Conservation (phyloP, 2,888 invertebrate genomes). For the Dione vanillae region DNA sequence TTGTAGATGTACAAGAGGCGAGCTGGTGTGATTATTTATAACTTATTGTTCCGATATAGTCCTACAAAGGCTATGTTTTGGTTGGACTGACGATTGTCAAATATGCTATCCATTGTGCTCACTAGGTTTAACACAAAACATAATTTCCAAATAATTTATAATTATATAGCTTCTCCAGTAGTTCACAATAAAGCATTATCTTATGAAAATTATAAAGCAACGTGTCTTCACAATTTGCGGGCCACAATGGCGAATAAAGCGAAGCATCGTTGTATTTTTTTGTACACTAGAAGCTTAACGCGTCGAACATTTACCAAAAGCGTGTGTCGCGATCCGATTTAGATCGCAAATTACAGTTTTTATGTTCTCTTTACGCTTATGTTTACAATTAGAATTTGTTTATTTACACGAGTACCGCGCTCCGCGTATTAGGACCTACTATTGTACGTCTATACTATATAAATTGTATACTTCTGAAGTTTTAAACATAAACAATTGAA, state of each 20-base stretch:
- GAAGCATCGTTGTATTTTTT: slow-evolving; percentile 49
- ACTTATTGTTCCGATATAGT: slow-evolving; percentile 49
- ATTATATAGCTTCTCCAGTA: slow-evolving; percentile 25
- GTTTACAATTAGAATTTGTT: slow-evolving; percentile 78
- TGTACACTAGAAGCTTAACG: slow-evolving; percentile 43
- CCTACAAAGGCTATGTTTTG: slow-evolving; percentile 80
- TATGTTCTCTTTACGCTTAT: slow-evolving; percentile 70
- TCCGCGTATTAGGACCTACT: slow-evolving; percentile 51
- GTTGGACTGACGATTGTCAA: slow-evolving; percentile 71
- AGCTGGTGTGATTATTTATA: slow-evolving; percentile 54
- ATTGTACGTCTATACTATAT: slow-evolving; percentile 29
- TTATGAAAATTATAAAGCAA: neutral
- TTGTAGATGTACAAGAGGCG: slow-evolving; percentile 56
- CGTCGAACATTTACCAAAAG: slow-evolving; percentile 47
- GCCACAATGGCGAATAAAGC: slow-evolving; percentile 32
- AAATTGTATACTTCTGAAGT: slow-evolving; percentile 11
- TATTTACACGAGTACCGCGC: slow-evolving; percentile 73
- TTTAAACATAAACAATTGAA: slow-evolving; percentile 21
- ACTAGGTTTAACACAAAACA: slow-evolving; percentile 49
- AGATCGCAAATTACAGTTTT: slow-evolving; percentile 68
- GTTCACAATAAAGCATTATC: slow-evolving; percentile 57
- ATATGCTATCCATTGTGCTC: slow-evolving; percentile 78
- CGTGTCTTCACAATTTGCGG: slow-evolving; percentile 8
- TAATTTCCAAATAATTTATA: slow-evolving; percentile 63
- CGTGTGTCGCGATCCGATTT: slow-evolving; percentile 55